Evolutionary conservation across 2,797 vertebrate genomes (phyloP).

Genomic region (Rhabdophis nuchalis): DNA sequence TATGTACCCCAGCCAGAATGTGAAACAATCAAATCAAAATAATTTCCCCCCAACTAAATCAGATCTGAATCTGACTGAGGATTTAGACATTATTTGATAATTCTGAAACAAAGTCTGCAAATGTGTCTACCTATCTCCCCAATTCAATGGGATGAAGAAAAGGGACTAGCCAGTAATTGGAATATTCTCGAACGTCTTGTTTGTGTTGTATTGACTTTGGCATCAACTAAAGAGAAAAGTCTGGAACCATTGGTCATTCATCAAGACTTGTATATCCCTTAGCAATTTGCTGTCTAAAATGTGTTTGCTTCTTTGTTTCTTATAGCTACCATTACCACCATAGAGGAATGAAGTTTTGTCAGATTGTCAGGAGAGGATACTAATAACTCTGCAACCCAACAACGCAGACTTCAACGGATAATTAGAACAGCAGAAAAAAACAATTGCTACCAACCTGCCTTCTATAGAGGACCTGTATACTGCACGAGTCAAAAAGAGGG

Average conservation of each 20-base stretch:
- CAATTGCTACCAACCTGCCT: too few species aligned
- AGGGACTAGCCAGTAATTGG: too few species aligned
- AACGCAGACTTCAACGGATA: too few species aligned
- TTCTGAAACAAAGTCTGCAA: neutral
- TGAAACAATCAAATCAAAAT: neutral
- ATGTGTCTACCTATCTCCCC: neutral
- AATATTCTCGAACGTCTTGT: too few species aligned
- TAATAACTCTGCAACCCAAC: neutral
- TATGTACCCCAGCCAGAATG: neutral
- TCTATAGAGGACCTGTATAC: too few species aligned
- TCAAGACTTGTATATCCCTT: neutral
- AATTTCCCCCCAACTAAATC: neutral
- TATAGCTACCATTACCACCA: neutral
- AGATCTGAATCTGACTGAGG: neutral
- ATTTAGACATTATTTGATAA: neutral
- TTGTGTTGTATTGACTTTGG: too few species aligned
- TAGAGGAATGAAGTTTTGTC: neutral
- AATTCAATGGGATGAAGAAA: neutral
- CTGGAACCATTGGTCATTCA: neutral
- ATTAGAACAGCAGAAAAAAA: too few species aligned
- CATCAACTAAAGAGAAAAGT: neutral
- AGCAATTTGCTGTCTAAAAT: neutral
- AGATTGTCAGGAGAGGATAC: neutral
- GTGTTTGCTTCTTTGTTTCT: neutral
- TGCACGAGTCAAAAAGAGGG: too few species aligned